Conservation (phyloP, 2,797 vertebrate species). For the Pantherophis vulpinus region DNA sequence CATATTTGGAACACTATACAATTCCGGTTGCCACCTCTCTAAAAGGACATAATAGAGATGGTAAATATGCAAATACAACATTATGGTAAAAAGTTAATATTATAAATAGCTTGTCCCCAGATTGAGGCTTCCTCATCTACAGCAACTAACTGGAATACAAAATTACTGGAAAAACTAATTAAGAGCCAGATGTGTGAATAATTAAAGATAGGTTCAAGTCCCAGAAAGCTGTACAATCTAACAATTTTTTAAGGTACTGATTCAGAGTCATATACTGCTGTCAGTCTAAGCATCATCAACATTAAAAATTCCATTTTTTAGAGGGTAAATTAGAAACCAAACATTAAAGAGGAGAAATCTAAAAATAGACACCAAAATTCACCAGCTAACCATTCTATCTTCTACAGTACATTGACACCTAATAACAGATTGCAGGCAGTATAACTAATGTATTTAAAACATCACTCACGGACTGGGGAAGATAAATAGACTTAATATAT, state of each 20-base stretch:
- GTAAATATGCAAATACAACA: background rate
- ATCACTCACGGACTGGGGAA: background rate
- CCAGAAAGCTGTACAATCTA: background rate
- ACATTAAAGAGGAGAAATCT: background rate
- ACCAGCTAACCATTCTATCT: background rate
- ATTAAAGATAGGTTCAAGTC: background rate
- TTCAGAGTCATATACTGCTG: background rate
- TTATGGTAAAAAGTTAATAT: background rate
- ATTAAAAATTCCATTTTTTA: background rate
- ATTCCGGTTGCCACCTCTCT: background rate
- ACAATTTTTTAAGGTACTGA: background rate
- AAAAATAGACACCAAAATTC: background rate
- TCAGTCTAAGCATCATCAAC: background rate
- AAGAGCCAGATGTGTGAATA: background rate
- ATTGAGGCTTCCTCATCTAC: background rate
- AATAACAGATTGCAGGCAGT: background rate
- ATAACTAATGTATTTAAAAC: background rate
- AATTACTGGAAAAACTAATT: background rate
- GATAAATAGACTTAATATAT: background rate
- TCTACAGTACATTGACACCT: background rate
- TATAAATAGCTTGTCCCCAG: background rate
- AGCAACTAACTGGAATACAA: background rate
- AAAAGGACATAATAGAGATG: background rate
- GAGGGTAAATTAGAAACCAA: background rate
- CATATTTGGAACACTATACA: background rate